phyloP scores from a whole-genome alignment of 2,888 invertebrate genomes.

The Agrotis puta region DNA sequence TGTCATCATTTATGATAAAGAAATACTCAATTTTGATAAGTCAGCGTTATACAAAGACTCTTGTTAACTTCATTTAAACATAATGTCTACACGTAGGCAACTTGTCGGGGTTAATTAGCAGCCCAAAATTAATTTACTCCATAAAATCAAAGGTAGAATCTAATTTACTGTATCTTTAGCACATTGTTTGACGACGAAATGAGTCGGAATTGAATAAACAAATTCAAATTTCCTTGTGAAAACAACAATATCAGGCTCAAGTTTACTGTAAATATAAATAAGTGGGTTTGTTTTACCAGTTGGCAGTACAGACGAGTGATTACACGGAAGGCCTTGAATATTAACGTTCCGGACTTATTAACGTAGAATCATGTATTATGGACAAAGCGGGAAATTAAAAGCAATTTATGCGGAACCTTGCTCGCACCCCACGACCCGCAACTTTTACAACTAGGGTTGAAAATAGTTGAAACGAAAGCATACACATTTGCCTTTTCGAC shows the following conservation, averaged over 20 bases:
- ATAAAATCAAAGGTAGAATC: slow-evolving; percentile 67
- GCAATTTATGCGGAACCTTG: slow-evolving; percentile 69
- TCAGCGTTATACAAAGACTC: slow-evolving; percentile 32
- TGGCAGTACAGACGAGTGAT: slow-evolving; percentile 63
- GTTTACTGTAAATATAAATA: slow-evolving; percentile 69
- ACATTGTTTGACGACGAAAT: slow-evolving; percentile 69
- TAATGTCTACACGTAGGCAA: slow-evolving; percentile 41
- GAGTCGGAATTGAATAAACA: slow-evolving; percentile 67
- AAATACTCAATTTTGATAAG: background rate
- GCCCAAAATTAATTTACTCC: slow-evolving; percentile 63
- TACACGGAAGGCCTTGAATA: slow-evolving; percentile 71
- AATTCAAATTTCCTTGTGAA: slow-evolving; percentile 64
- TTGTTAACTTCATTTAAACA: slow-evolving; percentile 59
- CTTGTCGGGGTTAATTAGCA: slow-evolving; percentile 58
- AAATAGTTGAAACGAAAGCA: slow-evolving; percentile 31
- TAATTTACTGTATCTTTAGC: slow-evolving; percentile 60
- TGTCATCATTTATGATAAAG: background rate
- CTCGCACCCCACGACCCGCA: slow-evolving; percentile 40
- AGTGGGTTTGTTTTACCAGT: slow-evolving; percentile 62
- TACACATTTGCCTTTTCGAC: slow-evolving; percentile 58
- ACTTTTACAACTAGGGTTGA: slow-evolving; percentile 42
- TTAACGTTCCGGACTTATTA: slow-evolving; percentile 71
- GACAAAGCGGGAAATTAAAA: slow-evolving; percentile 74
- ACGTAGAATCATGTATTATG: slow-evolving; percentile 70
- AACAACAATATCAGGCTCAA: slow-evolving; percentile 63